These are phyloP conservation scores for Leguminivora glycinivorella DNA, from an alignment of 1,140 invertebrate species.

Conservation along the genomic window DNA sequence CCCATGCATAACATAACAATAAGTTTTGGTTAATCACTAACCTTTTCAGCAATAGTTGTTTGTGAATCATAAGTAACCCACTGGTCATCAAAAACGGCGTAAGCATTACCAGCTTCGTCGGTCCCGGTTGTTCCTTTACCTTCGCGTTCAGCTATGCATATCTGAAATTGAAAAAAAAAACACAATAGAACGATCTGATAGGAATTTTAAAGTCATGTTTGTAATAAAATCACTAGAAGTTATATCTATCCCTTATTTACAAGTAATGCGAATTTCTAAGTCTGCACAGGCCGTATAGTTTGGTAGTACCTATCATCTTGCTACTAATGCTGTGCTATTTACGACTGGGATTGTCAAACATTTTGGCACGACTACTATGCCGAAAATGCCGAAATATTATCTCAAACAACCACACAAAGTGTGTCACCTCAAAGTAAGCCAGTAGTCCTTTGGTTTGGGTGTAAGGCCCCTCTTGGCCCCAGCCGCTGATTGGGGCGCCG, in stretches of 20 bases:
- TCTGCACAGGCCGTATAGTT: too few relatives aligned
- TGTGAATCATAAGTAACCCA: conserved; percentile 92
- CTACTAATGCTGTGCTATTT: too few relatives aligned
- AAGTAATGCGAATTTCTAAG: too few relatives aligned
- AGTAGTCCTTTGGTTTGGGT: conserved; percentile 83
- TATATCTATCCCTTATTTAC: too few relatives aligned
- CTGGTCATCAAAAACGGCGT: conserved; percentile 86
- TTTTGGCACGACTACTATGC: too few relatives aligned
- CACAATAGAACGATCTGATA: neutral
- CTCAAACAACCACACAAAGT: neutral
- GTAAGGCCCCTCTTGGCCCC: conserved; percentile 81
- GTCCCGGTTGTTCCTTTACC: conserved; percentile 81
- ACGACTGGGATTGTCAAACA: too few relatives aligned
- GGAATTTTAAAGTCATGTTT: too few relatives aligned
- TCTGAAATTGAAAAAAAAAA: conserved; percentile 72
- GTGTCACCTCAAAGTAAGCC: conserved; percentile 81
- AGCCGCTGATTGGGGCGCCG: conserved; percentile 75
- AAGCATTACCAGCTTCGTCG: conserved; percentile 86
- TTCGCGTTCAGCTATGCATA: conserved; percentile 83
- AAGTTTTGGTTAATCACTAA: conserved; percentile 43
- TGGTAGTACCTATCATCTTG: too few relatives aligned
- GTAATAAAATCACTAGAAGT: too few relatives aligned
- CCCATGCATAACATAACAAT: neutral
- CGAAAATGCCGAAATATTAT: neutral
- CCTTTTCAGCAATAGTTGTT: conserved; percentile 84